These are phyloP conservation scores for Drosophila cardini DNA, from an alignment of 1,140 invertebrate genomes.

Conservation along the genomic window DNA sequence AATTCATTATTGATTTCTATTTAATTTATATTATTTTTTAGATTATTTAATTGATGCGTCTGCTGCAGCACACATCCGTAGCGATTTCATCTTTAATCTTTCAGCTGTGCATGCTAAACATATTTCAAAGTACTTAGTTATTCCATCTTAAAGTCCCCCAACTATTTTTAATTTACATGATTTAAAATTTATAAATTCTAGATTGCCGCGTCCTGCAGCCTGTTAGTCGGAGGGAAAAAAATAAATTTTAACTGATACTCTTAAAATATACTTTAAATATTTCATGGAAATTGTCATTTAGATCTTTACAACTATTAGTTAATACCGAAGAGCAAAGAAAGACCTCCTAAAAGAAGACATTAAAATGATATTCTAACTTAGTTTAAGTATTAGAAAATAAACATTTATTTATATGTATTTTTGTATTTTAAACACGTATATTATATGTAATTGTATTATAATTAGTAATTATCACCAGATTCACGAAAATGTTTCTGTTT, in stretches of 20 bases:
- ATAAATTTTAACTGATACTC: conserved; percentile 13
- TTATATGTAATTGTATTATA: conserved; percentile 55
- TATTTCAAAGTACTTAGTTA: conserved; percentile 9
- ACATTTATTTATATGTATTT: conserved; percentile 71
- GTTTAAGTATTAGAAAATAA: conserved; percentile 55
- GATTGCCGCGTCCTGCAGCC: conserved; percentile 62
- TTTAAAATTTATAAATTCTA: conserved; percentile 49
- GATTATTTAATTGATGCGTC: conserved; percentile 73
- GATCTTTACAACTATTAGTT: background rate
- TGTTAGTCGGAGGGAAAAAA: conserved; percentile 49
- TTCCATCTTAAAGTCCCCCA: background rate
- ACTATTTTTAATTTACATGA: conserved; percentile 1
- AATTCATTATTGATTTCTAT: conserved; percentile 10
- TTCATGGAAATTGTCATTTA: background rate
- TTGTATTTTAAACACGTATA: conserved; percentile 65
- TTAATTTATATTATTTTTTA: conserved; percentile 62
- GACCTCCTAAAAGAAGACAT: conserved; percentile 57
- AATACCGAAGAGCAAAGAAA: conserved; percentile 2
- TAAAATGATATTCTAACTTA: conserved; percentile 65
- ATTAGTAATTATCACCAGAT: conserved; percentile 26
- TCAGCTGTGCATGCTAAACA: conserved; percentile 56
- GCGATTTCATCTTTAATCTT: conserved; percentile 38
- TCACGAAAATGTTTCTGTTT: background rate
- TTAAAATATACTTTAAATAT: conserved; percentile 2
- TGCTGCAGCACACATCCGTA: conserved; percentile 33